Base-by-base conservation (phyloP, 1,140 invertebrate species). In the Drosophila pandora region DNA sequence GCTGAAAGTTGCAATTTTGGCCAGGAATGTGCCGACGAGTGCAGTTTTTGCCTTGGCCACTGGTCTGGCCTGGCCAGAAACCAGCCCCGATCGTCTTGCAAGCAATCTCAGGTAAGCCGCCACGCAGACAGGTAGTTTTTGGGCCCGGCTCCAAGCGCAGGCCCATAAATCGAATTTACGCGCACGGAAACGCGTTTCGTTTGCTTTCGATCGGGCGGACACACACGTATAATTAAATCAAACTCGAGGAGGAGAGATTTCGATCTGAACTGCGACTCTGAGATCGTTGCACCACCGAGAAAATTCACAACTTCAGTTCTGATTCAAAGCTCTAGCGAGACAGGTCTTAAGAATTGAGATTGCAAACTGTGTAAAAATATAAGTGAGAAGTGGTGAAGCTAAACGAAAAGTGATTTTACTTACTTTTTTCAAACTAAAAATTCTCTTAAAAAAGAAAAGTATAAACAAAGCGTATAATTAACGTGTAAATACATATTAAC, bases 141-240 rank as follows among this genome's bases (percentile, higher is more conserved):
- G 39, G 23, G 47, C 47, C 49, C 53, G 60, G 32, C 48, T 34
- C 52, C 21, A 28, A 77, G 76, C 49, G 45, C 63, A 32, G 72
- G 65, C 74, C 64, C 64, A 88, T 85, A 87, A 75, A 87, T 85
- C 73, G 78, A 62, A 81, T 64, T 87, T 87, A 82, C 80, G 50
- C 77, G 61, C 67, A 64, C 65, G 55, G 52, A 49, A 37, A 39
- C 79, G 55, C 49, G 61, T 60, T 65, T 71, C 37, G 30, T 57
- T 56, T 43, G 41, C 34, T 37, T 32, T 37, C 34, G 41, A 13
- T 43, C 41, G 13, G 41, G 41, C 41, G 41, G 8, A 43, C 37
- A 7, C 17, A 25, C 17, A 47, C 5, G 61, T 85, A 78, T 88
- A 79, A 88, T 88, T 88, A 87, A 88, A 87, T 88, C 69, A 71